A percentile compares a stretch with the other conserved stretches of the same genome.
These are phyloP conservation scores for Nemapogon koenigi DNA, from an alignment of 2,888 invertebrate species.

Conservation along the genomic window DNA sequence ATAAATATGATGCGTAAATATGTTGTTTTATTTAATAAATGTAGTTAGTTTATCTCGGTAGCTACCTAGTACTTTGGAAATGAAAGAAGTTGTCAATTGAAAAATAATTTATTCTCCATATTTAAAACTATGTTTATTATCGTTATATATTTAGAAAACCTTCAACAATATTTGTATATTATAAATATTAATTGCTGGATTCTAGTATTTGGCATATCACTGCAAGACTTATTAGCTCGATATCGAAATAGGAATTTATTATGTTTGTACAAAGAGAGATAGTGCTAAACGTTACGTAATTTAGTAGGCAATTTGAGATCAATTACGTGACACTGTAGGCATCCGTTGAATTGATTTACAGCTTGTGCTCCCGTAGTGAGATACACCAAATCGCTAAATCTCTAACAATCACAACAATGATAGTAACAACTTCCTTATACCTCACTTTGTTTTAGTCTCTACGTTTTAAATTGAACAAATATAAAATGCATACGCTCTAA, in stretches of 20 bases:
- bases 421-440: constrained; percentile 41
- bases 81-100: constrained; percentile 24
- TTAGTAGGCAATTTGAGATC: too few species aligned
- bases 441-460: constrained; percentile 29
- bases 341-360: background rate
- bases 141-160: constrained; percentile 58
- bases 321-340: background rate
- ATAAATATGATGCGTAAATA: too few species aligned
- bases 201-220: constrained; percentile 61
- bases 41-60: too few species aligned
- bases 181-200: constrained; percentile 49
- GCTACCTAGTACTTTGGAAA: too few species aligned
- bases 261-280: background rate
- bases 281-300: too few species aligned
- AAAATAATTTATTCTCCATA: constrained; percentile 62
- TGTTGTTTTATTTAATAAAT: too few species aligned
- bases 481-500: constrained; percentile 50
- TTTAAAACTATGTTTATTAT: constrained; percentile 42
- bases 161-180: constrained; percentile 63
- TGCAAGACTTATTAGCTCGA: constrained; percentile 52
- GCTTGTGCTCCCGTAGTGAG: constrained; percentile 9
- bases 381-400: constrained; percentile 30
- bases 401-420: constrained; percentile 42
- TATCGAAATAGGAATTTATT: background rate
- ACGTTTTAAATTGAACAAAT: constrained; percentile 42